Conservation (phyloP, 2,888 invertebrate genomes). For the Agrotis exclamationis region DNA sequence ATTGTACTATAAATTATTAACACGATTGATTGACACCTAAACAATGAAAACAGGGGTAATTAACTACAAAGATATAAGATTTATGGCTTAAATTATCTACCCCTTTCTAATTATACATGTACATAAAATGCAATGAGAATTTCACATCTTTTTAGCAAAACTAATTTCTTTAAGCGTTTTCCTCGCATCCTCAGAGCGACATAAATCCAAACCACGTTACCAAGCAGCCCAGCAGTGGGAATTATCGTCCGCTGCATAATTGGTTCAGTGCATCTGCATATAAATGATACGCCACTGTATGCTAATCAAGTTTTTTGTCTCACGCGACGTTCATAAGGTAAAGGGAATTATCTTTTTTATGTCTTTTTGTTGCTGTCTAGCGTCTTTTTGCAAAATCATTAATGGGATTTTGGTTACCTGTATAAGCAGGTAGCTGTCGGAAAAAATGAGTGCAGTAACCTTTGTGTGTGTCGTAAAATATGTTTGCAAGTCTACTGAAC, state of each 20-base stretch:
- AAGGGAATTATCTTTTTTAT: conserved; percentile 21
- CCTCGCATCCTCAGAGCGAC: conserved; percentile 17
- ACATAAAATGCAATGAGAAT: conserved; percentile 9
- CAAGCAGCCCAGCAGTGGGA: conserved; percentile 56
- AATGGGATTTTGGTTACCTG: neutral
- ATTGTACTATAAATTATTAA: too few species aligned
- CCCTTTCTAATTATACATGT: neutral
- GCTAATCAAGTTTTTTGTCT: conserved; percentile 55
- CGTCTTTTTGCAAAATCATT: neutral
- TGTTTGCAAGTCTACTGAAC: neutral
- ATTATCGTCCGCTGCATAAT: conserved; percentile 64
- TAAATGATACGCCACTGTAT: conserved; percentile 60
- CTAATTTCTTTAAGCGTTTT: conserved; percentile 30
- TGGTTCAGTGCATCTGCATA: conserved; percentile 67
- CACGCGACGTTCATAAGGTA: conserved; percentile 21
- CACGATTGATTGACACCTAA: too few species aligned
- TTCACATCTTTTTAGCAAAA: neutral
- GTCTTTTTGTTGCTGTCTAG: conserved; percentile 3
- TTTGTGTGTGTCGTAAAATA: too few species aligned
- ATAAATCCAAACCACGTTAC: conserved; percentile 51
- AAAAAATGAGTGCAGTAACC: too few species aligned
- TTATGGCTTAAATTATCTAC: too few species aligned
- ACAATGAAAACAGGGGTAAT: too few species aligned
- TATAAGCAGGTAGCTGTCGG: too few species aligned
- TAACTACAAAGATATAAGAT: too few species aligned